Evolutionary conservation across 1,140 invertebrate species (phyloP).

Genomic region (Holcopasites calliopsidis): DNA sequence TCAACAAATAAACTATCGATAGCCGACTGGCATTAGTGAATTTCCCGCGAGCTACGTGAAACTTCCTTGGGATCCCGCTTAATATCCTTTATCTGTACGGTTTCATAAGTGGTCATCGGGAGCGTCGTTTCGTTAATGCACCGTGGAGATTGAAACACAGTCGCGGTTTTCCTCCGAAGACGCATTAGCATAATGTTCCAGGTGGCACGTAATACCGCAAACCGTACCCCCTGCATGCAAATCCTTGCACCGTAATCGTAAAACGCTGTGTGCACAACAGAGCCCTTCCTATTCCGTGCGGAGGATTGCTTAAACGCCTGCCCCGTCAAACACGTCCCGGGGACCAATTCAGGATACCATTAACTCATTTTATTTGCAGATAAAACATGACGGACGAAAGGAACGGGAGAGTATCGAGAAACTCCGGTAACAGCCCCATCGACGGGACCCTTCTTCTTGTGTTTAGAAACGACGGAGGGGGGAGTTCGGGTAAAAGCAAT

Average conservation of each 20-base stretch:
- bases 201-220: neutral
- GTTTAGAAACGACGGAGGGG: neutral
- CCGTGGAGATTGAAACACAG: constrained; percentile 16
- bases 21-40: no score
- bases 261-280: neutral
- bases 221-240: neutral
- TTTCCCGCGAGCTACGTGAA: no score
- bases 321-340: no score
- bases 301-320: neutral
- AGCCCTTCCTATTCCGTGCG: neutral
- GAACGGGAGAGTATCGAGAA: neutral
- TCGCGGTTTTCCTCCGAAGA: constrained; percentile 4
- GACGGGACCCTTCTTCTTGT: neutral
- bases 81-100: no score
- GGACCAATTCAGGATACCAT: no score
- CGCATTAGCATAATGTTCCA: constrained; percentile 24
- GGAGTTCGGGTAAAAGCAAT: neutral
- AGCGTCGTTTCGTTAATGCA: constrained; percentile 10
- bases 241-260: constrained; percentile 24
- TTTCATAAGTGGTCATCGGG: neutral
- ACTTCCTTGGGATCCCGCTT: no score
- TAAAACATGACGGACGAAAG: neutral
- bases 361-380: neutral
- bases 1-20: no score
- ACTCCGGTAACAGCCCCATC: no score